Evolutionary conservation across 2,797 vertebrate genomes (phyloP).

Genomic region (Hoplostethus atlanticus): DNA sequence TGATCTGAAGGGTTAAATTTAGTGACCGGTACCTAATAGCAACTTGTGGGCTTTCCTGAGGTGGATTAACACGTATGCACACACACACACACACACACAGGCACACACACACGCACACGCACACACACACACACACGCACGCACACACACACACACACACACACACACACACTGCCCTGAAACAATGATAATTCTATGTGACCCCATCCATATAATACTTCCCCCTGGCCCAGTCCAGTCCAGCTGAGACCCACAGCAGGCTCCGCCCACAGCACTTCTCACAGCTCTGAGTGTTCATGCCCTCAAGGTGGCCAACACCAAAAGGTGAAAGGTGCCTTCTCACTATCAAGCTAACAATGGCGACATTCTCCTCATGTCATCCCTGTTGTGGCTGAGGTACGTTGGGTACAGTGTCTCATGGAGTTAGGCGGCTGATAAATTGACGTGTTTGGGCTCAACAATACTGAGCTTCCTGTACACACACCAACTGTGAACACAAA

Average conservation of each 20-base stretch:
- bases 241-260: conserved; percentile 39
- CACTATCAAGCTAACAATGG: conserved; percentile 1
- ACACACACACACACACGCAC: no score
- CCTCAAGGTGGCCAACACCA: neutral
- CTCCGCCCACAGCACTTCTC: neutral
- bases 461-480: neutral
- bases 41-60: conserved; percentile 10
- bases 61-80: conserved; percentile 3
- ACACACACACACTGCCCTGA: neutral
- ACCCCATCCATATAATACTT: conserved; percentile 36
- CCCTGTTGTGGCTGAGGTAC: neutral
- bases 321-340: conserved; percentile 3
- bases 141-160: no score
- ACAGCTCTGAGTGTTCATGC: conserved; percentile 15
- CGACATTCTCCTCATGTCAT: neutral
- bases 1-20: conserved; percentile 15
- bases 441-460: neutral
- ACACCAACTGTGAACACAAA: conserved; percentile 8
- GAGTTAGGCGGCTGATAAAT: neutral
- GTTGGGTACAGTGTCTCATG: neutral
- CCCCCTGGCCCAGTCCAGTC: conserved; percentile 5
- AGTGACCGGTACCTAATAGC: conserved; percentile 13
- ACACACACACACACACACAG: neutral
- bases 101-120: neutral
- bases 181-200: conserved; percentile 35